phyloP scores from a whole-genome alignment of 2,888 invertebrate genomes.

The Morpho deidamia region DNA sequence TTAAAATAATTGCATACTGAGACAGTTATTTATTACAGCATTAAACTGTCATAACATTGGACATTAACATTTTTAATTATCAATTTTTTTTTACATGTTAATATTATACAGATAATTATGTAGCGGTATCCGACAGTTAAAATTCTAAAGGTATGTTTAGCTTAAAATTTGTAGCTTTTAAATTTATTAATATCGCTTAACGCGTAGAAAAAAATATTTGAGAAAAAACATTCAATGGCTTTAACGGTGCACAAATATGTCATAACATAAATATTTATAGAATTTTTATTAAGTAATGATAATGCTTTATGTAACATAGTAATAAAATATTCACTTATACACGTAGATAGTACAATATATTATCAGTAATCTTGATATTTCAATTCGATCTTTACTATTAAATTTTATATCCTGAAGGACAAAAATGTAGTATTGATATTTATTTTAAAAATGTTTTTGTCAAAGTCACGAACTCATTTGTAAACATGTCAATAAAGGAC shows the following conservation, averaged over 20 bases:
- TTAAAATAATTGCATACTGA: too few species aligned
- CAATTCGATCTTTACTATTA: too few species aligned
- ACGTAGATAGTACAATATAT: conserved; percentile 30
- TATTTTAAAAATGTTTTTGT: too few species aligned
- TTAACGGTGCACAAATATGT: conserved; percentile 67
- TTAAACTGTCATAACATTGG: too few species aligned
- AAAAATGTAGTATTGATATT: too few species aligned
- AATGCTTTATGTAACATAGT: conserved; percentile 30
- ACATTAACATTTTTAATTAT: too few species aligned
- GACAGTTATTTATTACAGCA: too few species aligned
- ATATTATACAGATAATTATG: conserved; percentile 3
- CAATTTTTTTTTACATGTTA: neutral
- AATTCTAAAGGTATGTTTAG: conserved; percentile 2
- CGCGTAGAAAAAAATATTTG: conserved; percentile 43
- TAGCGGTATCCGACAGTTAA: conserved; percentile 1
- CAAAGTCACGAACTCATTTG: conserved; percentile 1
- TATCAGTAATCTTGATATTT: too few species aligned
- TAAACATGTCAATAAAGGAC: neutral
- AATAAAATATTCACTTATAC: conserved; percentile 31
- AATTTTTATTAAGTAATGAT: conserved; percentile 26
- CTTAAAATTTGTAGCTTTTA: conserved; percentile 47
- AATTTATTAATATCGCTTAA: conserved; percentile 70
- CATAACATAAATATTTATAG: conserved; percentile 34
- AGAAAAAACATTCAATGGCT: conserved; percentile 48
- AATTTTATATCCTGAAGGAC: too few species aligned